Base-by-base conservation (phyloP, 2,888 invertebrate species). In the Creontiades dilutus region DNA sequence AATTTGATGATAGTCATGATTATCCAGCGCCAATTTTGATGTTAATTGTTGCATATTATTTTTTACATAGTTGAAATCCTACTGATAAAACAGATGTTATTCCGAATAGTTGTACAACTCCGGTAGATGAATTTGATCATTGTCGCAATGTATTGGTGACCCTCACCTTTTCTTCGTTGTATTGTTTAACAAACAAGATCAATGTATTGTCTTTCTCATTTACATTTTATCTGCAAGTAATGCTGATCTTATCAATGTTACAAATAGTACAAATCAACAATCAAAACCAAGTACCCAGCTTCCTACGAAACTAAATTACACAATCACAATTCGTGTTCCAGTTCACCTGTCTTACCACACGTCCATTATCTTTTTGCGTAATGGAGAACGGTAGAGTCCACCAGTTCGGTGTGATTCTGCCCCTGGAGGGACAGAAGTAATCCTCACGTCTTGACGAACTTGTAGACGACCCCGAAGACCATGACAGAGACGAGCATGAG, bases 381-480 rank as follows among this genome's bases (percentile, higher is more conserved):
- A 23, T 82, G 82, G 23, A 82, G 48, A 19, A 82, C 82, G 48
- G 13, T 27, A 14, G 82, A 82, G 82, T 52, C 82, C 52, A 19
- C n/a, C 4, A 82, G 14, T 12, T 57, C 82, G 16, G 86, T 86
- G n/a, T 37, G 23, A 46, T 86, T 86, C 86, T 86, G 90, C 55
- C 90, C 90, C 90, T 87, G 89, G 14, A 95, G 95, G 93, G 95
- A 95, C 95, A 96, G 94, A 94, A 96, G 95, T 94, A 96, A 95
- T 91, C 96, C 96, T 96, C 96, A 96, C 95, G 96, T 96, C 93
- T 95, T 94, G 93, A 96, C 96, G 93, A 96, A 96, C 93, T 96
- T 96, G 93, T 96, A 96, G 90, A 96, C 96, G 28, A 96, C 95
- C 82, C 96, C 95, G 93, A 96, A 96, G 92, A 96, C 96, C 93